Base-by-base conservation (phyloP, 2,888 invertebrate species). In the Lycocerus yunnanus region DNA sequence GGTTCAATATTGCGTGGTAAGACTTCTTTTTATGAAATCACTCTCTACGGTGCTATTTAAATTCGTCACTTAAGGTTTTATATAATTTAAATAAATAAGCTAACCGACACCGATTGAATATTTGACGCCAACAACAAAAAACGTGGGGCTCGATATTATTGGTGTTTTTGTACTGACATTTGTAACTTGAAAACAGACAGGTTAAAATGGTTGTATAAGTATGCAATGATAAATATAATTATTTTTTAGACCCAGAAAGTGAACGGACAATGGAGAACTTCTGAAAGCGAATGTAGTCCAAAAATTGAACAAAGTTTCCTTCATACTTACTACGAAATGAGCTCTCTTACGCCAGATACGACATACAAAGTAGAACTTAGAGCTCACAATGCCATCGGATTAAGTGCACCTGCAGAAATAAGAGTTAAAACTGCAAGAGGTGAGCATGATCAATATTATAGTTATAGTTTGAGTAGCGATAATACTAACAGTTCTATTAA, bases 321-420 rank as follows among this genome's bases (percentile, higher is more conserved):
- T 80, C 91, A 92, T 73, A 91, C 92, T 71, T 89, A 87, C 77
- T 92, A 91, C 81, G 92, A 93, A 87, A 89, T 97, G 84, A 90
- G 90, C 77, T 88, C 90, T 14, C 90, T 98, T 15, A 88, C 89
- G 70, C 92, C 96, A 0, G 94, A 96, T 85, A 94, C 95, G 5
- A 92, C 91, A 79, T 97, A 98, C 89, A 92, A 91, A 84, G 92
- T 96, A 83, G 94, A 95, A 84, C 89, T 97, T 73, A 90, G 92
- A 80, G 97, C 97, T 63, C 94, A 94, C 86, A 98, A 98, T 87
- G 88, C 91, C 18, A 93, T 97, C 78, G 97, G 97, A 73, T 92
- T 89, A 87, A 95, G 97, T 83, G 89, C 91, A 75, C 93, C 95
- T 1, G 93, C 94, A 60, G 91, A 92, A 84, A 90, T 95, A 80